phyloP scores from a whole-genome alignment of 2,888 invertebrate genomes.

The Terebella lapidaria region DNA sequence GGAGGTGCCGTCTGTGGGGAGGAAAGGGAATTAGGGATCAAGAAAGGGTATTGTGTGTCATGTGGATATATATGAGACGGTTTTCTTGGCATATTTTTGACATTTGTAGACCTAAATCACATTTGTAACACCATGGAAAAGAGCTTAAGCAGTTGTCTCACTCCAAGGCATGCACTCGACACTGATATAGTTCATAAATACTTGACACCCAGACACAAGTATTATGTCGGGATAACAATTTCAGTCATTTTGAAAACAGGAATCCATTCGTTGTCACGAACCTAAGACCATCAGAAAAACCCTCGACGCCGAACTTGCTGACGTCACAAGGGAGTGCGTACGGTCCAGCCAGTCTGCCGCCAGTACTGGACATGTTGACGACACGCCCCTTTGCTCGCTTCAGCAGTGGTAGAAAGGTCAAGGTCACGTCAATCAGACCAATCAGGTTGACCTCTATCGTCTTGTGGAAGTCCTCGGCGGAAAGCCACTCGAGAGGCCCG shows the following conservation, averaged over 20 bases:
- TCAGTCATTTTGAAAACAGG: no score
- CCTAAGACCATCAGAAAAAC: conserved; percentile 37
- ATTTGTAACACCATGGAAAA: no score
- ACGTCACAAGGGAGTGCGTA: conserved; percentile 30
- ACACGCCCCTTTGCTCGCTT: conserved; percentile 32
- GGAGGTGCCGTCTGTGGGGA: conserved; percentile 19
- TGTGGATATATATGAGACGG: no score
- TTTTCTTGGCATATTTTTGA: no score
- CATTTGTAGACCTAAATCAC: no score
- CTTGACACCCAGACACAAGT: no score
- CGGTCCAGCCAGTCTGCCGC: conserved; percentile 28
- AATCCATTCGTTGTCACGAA: no score
- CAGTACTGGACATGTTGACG: conserved; percentile 35
- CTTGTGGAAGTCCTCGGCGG: conserved; percentile 37
- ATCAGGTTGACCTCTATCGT: conserved; percentile 40
- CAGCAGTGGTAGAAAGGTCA: conserved; percentile 36
- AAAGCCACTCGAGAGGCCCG: conserved; percentile 44
- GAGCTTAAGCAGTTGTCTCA: no score
- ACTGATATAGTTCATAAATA: no score
- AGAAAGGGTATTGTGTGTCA: no score
- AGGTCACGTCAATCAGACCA: conserved; percentile 42
- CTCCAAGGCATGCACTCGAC: no score
- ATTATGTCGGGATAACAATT: no score
- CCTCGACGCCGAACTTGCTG: conserved; percentile 39
- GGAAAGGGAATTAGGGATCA: neutral